Evolutionary conservation across 2,888 invertebrate species (phyloP).

Genomic region (Leptopilina myrica): DNA sequence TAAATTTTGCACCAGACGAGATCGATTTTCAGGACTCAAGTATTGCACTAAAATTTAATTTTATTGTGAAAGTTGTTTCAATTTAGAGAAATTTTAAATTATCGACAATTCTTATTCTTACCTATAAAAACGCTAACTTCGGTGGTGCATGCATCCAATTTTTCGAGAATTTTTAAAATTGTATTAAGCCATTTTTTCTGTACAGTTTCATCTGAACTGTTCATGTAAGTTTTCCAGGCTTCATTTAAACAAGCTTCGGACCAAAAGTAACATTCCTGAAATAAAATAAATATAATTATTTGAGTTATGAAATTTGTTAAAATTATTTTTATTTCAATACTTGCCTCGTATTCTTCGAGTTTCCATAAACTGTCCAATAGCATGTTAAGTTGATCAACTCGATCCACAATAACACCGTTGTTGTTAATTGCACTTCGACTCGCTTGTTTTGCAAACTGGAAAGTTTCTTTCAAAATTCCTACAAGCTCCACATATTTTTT

Average conservation of each 20-base stretch:
- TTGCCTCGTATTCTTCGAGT: conserved; percentile 78
- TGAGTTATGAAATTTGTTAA: conserved; percentile 4
- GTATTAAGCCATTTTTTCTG: conserved; percentile 77
- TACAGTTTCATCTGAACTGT: conserved; percentile 50
- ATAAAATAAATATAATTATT: conserved; percentile 51
- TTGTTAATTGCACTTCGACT: conserved; percentile 63
- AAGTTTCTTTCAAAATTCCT: conserved; percentile 83
- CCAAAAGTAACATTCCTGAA: conserved; percentile 86
- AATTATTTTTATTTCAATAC: not conserved
- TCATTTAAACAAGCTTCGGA: conserved; percentile 87
- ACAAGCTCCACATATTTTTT: conserved; percentile 83
- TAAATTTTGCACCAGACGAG: conserved; percentile 85
- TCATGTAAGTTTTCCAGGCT: conserved; percentile 82
- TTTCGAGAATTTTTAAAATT: conserved; percentile 76
- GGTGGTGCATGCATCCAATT: conserved; percentile 78
- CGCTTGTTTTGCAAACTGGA: conserved; percentile 77
- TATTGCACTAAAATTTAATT: conserved; percentile 69
- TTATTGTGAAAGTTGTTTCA: not conserved
- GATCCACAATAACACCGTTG: conserved; percentile 71
- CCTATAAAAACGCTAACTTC: conserved; percentile 78
- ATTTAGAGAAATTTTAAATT: not conserved
- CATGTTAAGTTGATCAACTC: conserved; percentile 78
- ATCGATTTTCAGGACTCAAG: conserved; percentile 80
- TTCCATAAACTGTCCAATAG: conserved; percentile 84
- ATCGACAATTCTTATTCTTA: conserved; percentile 68